Evolutionary conservation across 2,888 invertebrate species (phyloP), one percentile per base, ranked within the genome.

Genomic region (Sycophila texana): DNA sequence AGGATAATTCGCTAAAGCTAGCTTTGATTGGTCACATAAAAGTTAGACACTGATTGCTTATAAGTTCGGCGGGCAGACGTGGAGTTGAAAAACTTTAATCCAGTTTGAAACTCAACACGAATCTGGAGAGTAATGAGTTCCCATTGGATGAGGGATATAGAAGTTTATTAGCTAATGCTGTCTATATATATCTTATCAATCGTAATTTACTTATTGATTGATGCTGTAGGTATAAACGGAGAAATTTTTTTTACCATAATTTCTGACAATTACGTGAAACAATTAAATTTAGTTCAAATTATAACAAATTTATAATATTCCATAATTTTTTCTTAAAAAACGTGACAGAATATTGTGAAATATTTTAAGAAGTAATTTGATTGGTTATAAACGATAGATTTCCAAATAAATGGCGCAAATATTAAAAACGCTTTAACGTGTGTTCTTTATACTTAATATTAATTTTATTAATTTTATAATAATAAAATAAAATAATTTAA

Each of bases 41-140:
- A 79, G 79, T 79, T 79, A 71, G 75, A 79, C 67, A 71, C 57
- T 79, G 74, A 79, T 79, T 74, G 65, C 71, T 75, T 71, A 71
- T 66, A 71, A 79, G 74, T 71, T 75, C 51, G 26, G 16, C 39
- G n/a, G 68, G 63, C 63, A 76, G 76, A 30, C 60, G 68, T 55
- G 22, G 71, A 79, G 71, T 70, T 79, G 51, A 66, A 79, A 79
- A 74, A 74, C 51, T 74, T 79, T 79, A 74, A 79, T 79, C 70
- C 61, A 65, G 63, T 79, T 74, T 20, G 63, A 13, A 79, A 79
- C 49, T 74, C 75, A 70, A 49, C 20, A 51, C 26, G 60, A 51
- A 61, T 18, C 63, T 66, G 72, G 49, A 49, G 57, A 60, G 66
- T 72, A 66, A 77, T 77, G 60, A 72, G 58, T 72, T 77, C 51